A percentile compares a stretch with the other conserved stretches of the same genome.
Evolutionary conservation across 2,797 vertebrate genomes (phyloP).

Genomic region (Takifugu ocellatus): DNA sequence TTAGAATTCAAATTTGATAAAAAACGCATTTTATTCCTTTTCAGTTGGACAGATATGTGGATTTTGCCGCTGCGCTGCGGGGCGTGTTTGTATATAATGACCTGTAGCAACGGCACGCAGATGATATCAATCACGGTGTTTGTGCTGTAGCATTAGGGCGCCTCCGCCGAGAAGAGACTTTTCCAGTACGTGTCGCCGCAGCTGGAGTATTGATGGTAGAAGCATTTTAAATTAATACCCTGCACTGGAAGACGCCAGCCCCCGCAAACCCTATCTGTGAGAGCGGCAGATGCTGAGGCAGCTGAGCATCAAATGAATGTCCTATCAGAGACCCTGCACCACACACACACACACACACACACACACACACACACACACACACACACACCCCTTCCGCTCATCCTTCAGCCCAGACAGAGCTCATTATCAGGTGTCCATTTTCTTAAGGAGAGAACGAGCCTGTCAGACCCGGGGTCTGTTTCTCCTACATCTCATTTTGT

Average conservation of each 20-base stretch:
- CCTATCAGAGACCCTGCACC: conserved; percentile 23
- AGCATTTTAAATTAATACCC: conserved; percentile 67
- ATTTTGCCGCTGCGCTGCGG: conserved; percentile 12
- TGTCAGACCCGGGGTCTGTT: background rate
- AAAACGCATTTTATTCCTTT: conserved; percentile 23
- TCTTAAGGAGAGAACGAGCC: conserved; percentile 26
- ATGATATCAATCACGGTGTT: conserved; percentile 66
- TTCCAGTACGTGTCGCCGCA: conserved; percentile 49
- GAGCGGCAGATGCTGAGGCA: conserved; percentile 48
- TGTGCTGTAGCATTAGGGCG: conserved; percentile 52
- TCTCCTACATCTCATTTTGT: conserved; percentile 6
- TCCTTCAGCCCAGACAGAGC: conserved; percentile 11
- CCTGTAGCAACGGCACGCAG: conserved; percentile 47
- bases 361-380: no score
- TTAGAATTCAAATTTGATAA: background rate
- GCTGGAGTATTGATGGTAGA: conserved; percentile 66
- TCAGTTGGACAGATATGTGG: conserved; percentile 30
- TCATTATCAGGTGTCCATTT: conserved; percentile 39
- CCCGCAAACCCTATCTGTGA: conserved; percentile 26
- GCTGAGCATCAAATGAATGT: conserved; percentile 41
- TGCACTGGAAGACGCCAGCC: conserved; percentile 39
- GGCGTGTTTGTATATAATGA: conserved; percentile 54
- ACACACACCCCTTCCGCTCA: conserved; percentile 22
- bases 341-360: background rate
- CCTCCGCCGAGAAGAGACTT: conserved; percentile 54